These are phyloP conservation scores for Macropus fuliginosus DNA, from an alignment of 2,797 vertebrate genomes.

Conservation along the genomic window DNA sequence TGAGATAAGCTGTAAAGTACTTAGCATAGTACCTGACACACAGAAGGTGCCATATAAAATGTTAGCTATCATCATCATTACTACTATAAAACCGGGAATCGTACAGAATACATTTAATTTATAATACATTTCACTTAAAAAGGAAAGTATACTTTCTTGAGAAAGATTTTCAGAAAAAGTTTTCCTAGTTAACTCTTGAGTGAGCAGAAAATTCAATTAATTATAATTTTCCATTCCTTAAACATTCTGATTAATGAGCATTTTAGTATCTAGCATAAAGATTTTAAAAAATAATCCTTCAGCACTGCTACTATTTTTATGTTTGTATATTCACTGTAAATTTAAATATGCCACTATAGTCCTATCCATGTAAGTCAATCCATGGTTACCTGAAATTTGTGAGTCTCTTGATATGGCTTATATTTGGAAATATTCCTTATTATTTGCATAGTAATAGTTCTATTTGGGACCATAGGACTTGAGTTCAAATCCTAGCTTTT, in stretches of 20 bases:
- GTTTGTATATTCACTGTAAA: not conserved
- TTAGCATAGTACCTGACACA: not conserved
- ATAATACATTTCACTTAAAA: not conserved
- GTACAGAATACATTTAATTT: not conserved
- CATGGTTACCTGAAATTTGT: not conserved
- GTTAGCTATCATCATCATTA: not conserved
- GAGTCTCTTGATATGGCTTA: not conserved
- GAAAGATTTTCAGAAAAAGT: not conserved
- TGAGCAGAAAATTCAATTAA: not conserved
- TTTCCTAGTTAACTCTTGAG: not conserved
- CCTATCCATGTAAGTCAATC: not conserved
- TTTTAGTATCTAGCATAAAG: not conserved
- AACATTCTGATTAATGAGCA: not conserved
- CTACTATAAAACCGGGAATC: not conserved
- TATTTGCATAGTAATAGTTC: not conserved
- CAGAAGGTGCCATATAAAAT: not conserved
- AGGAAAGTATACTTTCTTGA: not conserved
- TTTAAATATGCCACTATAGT: not conserved
- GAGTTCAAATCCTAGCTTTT: not conserved
- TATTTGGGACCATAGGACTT: not conserved
- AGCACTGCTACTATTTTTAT: not conserved
- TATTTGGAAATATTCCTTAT: not conserved
- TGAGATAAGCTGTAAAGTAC: not conserved
- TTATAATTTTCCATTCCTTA: not conserved
- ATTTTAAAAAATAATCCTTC: not conserved